Percentiles rank a stretch among this genome's conserved stretches.
These are phyloP conservation scores for Allacma fusca DNA, from an alignment of 2,888 invertebrate genomes.

Conservation along the genomic window DNA sequence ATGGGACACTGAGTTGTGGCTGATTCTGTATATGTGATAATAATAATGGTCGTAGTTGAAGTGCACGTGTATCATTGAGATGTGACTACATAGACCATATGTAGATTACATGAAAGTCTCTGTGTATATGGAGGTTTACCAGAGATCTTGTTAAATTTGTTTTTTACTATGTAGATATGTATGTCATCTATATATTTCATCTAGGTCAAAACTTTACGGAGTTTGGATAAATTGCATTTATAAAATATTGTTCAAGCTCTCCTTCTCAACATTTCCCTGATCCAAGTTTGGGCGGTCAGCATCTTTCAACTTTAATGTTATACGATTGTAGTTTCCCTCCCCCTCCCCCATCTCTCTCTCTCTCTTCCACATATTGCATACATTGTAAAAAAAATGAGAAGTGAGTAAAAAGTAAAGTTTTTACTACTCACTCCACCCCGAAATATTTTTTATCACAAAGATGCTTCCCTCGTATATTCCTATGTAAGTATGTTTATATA, in stretches of 20 bases:
- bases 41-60: background rate
- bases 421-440: background rate
- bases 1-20: conserved; percentile 12
- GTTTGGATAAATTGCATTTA: conserved; percentile 7
- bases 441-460: conserved; percentile 1
- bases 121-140: too few relatives aligned
- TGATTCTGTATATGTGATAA: background rate
- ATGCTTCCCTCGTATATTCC: background rate
- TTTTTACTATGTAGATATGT: too few relatives aligned
- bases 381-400: background rate
- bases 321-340: background rate
- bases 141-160: background rate
- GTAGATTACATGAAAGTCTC: too few relatives aligned
- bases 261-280: background rate
- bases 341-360: too few relatives aligned
- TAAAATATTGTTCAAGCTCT: conserved; percentile 1
- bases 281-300: background rate
- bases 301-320: conserved; percentile 6
- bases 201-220: background rate
- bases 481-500: too few relatives aligned
- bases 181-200: background rate
- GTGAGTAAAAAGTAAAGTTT: conserved; percentile 16
- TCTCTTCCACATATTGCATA: background rate
- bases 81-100: background rate
- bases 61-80: background rate